Evolutionary conservation across 2,797 vertebrate genomes (phyloP), one percentile per base, ranked within the genome.

Genomic region (Trachurus trachurus): DNA sequence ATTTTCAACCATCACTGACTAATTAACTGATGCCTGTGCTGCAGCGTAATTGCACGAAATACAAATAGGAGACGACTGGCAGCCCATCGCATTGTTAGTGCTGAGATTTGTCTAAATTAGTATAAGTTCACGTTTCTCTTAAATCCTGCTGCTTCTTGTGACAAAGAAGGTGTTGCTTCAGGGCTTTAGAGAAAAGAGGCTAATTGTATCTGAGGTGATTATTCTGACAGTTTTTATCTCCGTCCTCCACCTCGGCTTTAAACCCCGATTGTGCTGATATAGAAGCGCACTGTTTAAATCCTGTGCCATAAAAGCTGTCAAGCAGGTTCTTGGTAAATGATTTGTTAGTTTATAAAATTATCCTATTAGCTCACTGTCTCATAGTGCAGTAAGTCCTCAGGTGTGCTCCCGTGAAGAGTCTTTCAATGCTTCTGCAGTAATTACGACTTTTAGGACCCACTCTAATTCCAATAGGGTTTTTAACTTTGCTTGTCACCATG

Each of bases 131-230:
- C 0, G 1, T 72, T 65, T 56, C 66, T 52, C n/a, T 60, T 66
- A 39, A 76, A 77, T 74, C 52, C 50, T 42, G 12, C 44, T 52
- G 9, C 67, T 42, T 42, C 58, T 31, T 59, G 49, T 75, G 59
- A 78, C 44, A 61, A 31, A 61, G 22, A 49, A 22, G 9, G 76
- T 9, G 17, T 29, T 77, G 64, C 45, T 58, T 50, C 13, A 42
- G 31, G 22, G 68, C 58, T 50, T 76, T 34, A 0, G 52, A 73
- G 31, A 71, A 34, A 34, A 22, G 61, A 65, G 60, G 42, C 8
- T 81, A 81, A 83, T 79, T 67, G 39, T 29, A 0, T 54, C 69
- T 1, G 49, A 53, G 34, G 74, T 76, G 31, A 77, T 81, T 65
- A 66, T 26, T 62, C 34, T 71, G 49, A 45, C 68, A 78, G 42